Base-by-base conservation (phyloP, 2,113 vertebrate species). In the Himantopus leucocephalus region DNA sequence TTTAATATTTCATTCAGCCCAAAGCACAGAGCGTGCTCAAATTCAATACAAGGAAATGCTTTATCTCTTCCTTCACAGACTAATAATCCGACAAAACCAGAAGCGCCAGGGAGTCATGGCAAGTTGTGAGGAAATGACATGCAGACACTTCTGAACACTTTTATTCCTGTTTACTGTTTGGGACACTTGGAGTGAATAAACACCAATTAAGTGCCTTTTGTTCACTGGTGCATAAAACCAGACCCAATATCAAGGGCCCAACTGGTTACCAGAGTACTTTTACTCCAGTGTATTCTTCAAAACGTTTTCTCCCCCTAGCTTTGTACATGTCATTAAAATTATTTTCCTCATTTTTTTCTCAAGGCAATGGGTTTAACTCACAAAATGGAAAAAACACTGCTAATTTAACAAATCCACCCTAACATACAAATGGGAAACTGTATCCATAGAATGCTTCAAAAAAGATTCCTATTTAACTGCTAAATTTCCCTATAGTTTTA, bases 1-100 rank as follows among this genome's bases (percentile, higher is more conserved):
- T 98, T 99, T 98, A 99, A 99, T 99, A 99, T 99, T 99, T 99
- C 95, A 99, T 98, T 97, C 95, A 95, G 93, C 96, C 98, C 96
- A 98, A 98, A 98, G 97, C 98, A 97, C 97, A 98, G 95, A 97
- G 96, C 87, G 84, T 97, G 97, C 97, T 98, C 97, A 98, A 98
- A 98, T 98, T 98, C 98, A 98, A 98, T 97, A 98, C 94, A 98
- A 98, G 98, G 97, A 99, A 99, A 98, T 97, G 97, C 97, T 98
- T 98, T 97, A 98, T 98, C 97, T 97, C 87, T 95, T 97, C 96
- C 97, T 97, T 98, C 97, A 96, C 88, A 97, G 98, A 97, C 97
- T 98, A 98, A 98, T 98, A 97, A 98, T 97, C 96, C 13, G 30
- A 97, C 96, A 97, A 86, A 89, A 96, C 76, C 77, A 98, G 93